Evolutionary conservation across 2,888 invertebrate species (phyloP).

Genomic region (Peribatodes rhomboidaria): DNA sequence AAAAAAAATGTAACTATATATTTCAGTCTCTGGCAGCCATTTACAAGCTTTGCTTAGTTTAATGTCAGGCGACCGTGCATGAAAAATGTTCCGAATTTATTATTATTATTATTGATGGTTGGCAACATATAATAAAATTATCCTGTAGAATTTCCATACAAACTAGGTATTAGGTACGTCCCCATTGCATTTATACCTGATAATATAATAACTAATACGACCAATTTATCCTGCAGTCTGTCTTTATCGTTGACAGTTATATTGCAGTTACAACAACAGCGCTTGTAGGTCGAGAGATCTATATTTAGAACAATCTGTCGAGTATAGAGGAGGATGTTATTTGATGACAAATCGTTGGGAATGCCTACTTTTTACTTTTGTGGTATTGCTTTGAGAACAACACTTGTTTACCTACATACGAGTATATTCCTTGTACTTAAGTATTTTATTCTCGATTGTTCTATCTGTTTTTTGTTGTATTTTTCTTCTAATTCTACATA

Average conservation of each 20-base stretch:
- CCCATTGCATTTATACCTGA: background rate
- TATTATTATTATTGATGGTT: too few relatives aligned
- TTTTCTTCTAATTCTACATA: too few relatives aligned
- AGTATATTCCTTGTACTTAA: too few relatives aligned
- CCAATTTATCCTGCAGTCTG: conserved; percentile 10
- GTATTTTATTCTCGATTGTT: too few relatives aligned
- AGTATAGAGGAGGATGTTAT: background rate
- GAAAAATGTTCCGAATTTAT: too few relatives aligned
- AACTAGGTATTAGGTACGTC: background rate
- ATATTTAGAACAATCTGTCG: conserved; percentile 22
- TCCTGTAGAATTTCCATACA: background rate
- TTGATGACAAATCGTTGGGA: conserved; percentile 1
- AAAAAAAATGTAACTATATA: too few relatives aligned
- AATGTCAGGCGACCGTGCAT: too few relatives aligned
- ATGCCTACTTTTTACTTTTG: background rate
- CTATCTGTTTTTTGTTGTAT: too few relatives aligned
- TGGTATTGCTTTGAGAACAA: too few relatives aligned
- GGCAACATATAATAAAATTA: background rate
- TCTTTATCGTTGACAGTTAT: conserved; percentile 20
- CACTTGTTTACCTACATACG: too few relatives aligned
- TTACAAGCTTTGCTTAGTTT: too few relatives aligned
- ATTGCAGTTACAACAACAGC: conserved; percentile 26
- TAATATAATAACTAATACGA: conserved; percentile 21
- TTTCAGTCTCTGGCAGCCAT: too few relatives aligned
- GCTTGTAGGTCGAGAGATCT: conserved; percentile 26